Base-by-base conservation (phyloP, 2,888 invertebrate genomes). In the Bibio marci region DNA sequence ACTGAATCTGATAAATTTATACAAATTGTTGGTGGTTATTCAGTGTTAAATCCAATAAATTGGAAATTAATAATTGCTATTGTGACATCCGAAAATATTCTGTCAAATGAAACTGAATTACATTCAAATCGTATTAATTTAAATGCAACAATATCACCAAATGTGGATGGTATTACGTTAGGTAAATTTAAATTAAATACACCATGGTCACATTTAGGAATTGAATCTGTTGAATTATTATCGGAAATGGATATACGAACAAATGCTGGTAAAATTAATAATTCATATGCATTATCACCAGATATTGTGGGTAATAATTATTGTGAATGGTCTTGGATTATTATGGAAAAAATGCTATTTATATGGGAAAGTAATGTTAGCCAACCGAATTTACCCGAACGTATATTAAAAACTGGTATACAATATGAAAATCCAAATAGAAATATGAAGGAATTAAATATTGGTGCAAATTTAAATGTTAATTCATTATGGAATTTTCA, bases 401-500 rank as follows among this genome's bases (percentile, higher is more conserved):
- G 22, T 22, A 8, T 63, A 28, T 54, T 70, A 2, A 59, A 60
- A 25, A 51, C 64, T 15, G 58, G 61, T 27, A 51, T 64, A 2
- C 71, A 64, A 49, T 71, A 69, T 34, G 45, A 59, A 19, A 76
- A 76, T 52, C 70, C 71, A 0, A 58, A 63, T 14, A 62, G 62
- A 43, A 57, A 54, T 11, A 70, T 66, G 43, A 57, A 64, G 15
- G 57, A 64, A 37, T 35, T 76, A 3, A 55, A 64, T 28, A 45
- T 64, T 1, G 73, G 73, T 0, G 67, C 69, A 6, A 66, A 70
- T 41, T 51, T 74, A 4, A 64, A 68, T 45, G 58, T 75, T 6
- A 69, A 76, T 48, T 62, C 56, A 2, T 49, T 60, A 15, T 76
- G 75, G 75, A 65, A 62, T 55, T 53, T 70, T 6, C 67, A 60